Base-by-base conservation (phyloP, 1,140 invertebrate genomes). In the Brachystomella parvula region DNA sequence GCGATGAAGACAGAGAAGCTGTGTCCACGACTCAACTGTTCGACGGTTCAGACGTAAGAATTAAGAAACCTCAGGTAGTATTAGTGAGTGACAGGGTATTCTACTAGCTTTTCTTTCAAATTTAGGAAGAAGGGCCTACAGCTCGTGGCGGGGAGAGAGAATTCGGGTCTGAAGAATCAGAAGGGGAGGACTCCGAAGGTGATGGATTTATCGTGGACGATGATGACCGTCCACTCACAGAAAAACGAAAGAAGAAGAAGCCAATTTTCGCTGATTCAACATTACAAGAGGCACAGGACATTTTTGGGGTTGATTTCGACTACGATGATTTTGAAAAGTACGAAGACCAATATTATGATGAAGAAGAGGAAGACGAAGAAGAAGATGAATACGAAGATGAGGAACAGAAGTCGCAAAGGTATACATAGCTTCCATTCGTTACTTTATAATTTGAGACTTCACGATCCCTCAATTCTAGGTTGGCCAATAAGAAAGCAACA, bases 141-240 rank as follows among this genome's bases (percentile, higher is more conserved):
- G 87, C 86, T 70, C 86, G 32, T 19, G 39, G n/a, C n/a, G n/a
- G 32, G 19, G 64, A 89, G 77, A 76, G 83, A 17, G 83, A 88
- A 66, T 80, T 74, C 35, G 88, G 87, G 47, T 87, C 85, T 66
- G 86, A 87, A 35, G 89, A 91, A 67, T 83, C 85, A 47, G 88
- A 89, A 65, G 74, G 67, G 19, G 76, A 77, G 59, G 85, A 87
- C 70, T 90, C 88, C 0, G 93, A 96, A 79, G 87, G 87, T 12
- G 93, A 96, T 83, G 93, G 94, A 78, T 98, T 98, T 78, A 98
- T 98, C 77, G 96, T 98, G 2, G 94, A 96, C 76, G 95, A 97
- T 76, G 90, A 98, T 75, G 94, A 92, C 0, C 83, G 88, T 69
- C 93, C 94, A 0, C 93, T 97, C 63, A 85, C 87, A 21, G 89